These are phyloP conservation scores for Hypsibius dujardini DNA, from an alignment of 1,140 invertebrate species.

Conservation along the genomic window DNA sequence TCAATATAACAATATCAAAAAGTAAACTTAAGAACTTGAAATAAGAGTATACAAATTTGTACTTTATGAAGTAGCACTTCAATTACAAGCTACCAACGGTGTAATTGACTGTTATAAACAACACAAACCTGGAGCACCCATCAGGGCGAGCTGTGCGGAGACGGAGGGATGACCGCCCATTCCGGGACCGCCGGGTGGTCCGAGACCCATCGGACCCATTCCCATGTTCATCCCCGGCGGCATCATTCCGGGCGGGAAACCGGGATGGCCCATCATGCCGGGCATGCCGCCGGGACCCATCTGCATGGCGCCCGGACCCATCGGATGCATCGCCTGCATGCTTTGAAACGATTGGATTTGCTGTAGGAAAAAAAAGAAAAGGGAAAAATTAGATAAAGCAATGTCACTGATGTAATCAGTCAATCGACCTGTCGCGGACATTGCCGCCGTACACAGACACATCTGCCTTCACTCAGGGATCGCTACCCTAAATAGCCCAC, in stretches of 20 bases:
- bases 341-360: not conserved
- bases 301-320: not conserved
- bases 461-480: constrained; percentile 19
- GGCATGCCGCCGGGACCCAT: not conserved
- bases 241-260: constrained; percentile 11
- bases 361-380: constrained; percentile 4
- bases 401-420: too few relatives aligned
- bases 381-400: too few relatives aligned
- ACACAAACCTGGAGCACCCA: not conserved
- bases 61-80: too few relatives aligned
- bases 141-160: not conserved
- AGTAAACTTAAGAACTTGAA: too few relatives aligned
- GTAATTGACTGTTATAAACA: too few relatives aligned
- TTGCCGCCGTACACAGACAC: constrained; percentile 17
- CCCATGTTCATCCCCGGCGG: not conserved
- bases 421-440: constrained; percentile 16
- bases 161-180: not conserved
- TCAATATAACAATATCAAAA: too few relatives aligned
- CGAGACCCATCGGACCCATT: not conserved
- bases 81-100: too few relatives aligned
- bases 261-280: not conserved
- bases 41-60: too few relatives aligned
- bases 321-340: not conserved
- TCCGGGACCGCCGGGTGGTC: not conserved
- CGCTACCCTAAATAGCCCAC: not conserved